Percentiles rank a stretch among this genome's conserved stretches.
These are phyloP conservation scores for Protobothrops mucrosquamatus DNA, from an alignment of 2,113 vertebrate genomes.

Conservation along the genomic window DNA sequence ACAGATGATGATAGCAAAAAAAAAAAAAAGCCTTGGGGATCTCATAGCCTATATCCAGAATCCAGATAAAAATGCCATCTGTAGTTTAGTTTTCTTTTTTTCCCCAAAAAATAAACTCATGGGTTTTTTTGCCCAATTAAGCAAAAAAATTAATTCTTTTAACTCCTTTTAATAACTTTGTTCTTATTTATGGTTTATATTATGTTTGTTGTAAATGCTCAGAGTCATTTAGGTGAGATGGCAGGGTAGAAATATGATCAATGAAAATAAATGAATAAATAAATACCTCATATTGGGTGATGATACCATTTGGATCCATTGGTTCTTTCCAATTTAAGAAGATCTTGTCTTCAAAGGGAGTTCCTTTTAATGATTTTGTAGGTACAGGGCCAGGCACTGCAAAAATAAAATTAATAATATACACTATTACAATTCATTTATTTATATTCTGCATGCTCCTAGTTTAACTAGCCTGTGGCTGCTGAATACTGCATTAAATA, in stretches of 20 bases:
- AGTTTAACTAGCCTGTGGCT: neutral
- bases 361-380: constrained; percentile 87
- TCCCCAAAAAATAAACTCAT: neutral
- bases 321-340: constrained; percentile 97
- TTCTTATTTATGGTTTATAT: neutral
- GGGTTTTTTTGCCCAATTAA: neutral
- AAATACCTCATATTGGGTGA: constrained; percentile 96
- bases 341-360: constrained; percentile 96
- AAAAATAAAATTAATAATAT: constrained; percentile 49
- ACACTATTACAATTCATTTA: neutral
- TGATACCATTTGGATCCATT: constrained; percentile 91
- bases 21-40: neutral
- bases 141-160: neutral
- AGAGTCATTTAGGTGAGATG: neutral
- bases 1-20: neutral
- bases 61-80: neutral
- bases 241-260: neutral
- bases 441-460: neutral
- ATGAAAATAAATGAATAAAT: neutral
- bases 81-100: neutral
- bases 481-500: neutral
- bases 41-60: neutral
- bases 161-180: neutral
- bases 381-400: constrained; percentile 93
- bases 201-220: neutral